Evolutionary conservation across 1,140 invertebrate genomes (phyloP), one percentile per base, ranked within the genome.

Genomic region (Scylla paramamosain): DNA sequence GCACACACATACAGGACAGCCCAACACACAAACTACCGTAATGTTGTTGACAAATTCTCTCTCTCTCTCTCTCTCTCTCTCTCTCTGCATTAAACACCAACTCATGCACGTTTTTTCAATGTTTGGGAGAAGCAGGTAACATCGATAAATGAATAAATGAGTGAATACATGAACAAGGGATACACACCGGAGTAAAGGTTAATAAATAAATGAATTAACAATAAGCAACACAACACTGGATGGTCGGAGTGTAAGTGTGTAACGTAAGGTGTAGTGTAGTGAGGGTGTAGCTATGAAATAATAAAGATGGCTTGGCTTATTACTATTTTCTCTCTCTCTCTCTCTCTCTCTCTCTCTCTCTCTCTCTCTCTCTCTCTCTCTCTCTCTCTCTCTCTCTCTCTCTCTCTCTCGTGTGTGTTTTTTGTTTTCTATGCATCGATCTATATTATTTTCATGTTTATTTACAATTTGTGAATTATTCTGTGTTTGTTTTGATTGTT

Each of bases 341-440:
- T 52, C 31, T 16, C 6, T 83, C 82, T 83, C 7, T 31, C 4
- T 83, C 20, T 6, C 29, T 31, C 59, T 12, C 10, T 8, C 82
- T 83, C 7, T 84, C n/a, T 8, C 2, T 84, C 39, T 16, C 14
- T 90, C 88, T 90, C 29, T 90, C 32, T 90, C 29, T 45, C 88
- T 90, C 88, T 45, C 39, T 90, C 29, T 45, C 88, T 90, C 29
- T 90, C 88, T 90, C 12, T 90, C 88, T 90, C 29, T 90, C 88
- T 90, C 6, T 90, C 8, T 48, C 10, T 28, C n/a, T n/a, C 45
- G 12, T 90, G 39, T 48, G 16, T 28, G 7, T 48, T 48, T 28
- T 52, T 48, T 91, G 25, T 59, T 91, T 48, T 91, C 2, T 59
- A 89, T 25, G 7, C 87, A 89, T 10, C 25, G 14, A 46, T 45